These are phyloP conservation scores for Neodiprion virginianus DNA, from an alignment of 1,140 invertebrate genomes.

Conservation along the genomic window DNA sequence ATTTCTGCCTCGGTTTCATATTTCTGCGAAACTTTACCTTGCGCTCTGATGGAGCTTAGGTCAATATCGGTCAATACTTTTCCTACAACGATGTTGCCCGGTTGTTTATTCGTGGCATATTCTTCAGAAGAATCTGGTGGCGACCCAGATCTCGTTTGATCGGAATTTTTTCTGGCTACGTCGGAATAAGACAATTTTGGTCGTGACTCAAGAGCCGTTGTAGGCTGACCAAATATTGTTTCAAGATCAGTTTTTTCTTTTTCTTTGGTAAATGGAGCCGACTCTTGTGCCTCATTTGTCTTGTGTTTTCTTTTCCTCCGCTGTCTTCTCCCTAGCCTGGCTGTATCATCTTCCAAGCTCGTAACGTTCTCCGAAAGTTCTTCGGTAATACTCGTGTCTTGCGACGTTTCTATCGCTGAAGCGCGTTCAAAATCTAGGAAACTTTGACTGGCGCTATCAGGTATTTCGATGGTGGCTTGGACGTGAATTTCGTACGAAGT, in stretches of 20 bases:
- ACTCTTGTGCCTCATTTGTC: constrained; percentile 25
- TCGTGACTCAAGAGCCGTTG: constrained; percentile 21
- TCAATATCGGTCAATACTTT: constrained; percentile 6
- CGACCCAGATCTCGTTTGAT: constrained; percentile 14
- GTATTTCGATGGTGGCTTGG: constrained; percentile 52
- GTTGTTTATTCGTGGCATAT: background rate
- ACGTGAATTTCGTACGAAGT: constrained; percentile 52
- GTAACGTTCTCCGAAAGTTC: constrained; percentile 24
- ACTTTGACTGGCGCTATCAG: constrained; percentile 38
- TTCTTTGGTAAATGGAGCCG: background rate
- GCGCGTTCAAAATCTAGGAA: constrained; percentile 32
- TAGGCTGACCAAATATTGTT: constrained; percentile 31
- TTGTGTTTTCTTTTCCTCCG: constrained; percentile 36
- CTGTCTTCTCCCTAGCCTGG: constrained; percentile 17
- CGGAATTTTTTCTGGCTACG: constrained; percentile 31
- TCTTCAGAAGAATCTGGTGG: constrained; percentile 9
- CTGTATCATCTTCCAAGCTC: background rate
- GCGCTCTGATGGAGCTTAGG: background rate
- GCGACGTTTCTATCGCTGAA: constrained; percentile 32
- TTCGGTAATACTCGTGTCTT: constrained; percentile 40
- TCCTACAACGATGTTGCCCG: constrained; percentile 2
- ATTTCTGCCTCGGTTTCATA: constrained; percentile 6
- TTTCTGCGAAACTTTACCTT: background rate
- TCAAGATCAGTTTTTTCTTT: constrained; percentile 21
- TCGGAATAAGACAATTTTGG: constrained; percentile 41